These are phyloP conservation scores for Denticeps clupeoides DNA, from an alignment of 2,797 vertebrate species.

Conservation along the genomic window DNA sequence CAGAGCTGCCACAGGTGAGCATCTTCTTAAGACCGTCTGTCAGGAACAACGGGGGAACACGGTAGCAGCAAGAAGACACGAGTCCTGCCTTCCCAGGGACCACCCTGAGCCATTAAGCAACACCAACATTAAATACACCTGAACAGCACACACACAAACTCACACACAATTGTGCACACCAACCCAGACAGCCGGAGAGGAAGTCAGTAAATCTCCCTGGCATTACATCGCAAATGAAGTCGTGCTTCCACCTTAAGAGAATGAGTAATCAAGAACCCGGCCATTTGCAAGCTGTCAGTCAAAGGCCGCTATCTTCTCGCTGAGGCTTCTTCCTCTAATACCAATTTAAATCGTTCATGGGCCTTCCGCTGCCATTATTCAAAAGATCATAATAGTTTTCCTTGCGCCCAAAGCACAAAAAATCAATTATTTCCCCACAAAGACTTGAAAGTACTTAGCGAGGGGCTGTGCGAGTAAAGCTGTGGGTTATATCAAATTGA, in stretches of 20 bases:
- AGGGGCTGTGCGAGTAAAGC: conserved; percentile 94
- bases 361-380: conserved; percentile 99
- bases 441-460: conserved; percentile 99
- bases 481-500: conserved; percentile 99
- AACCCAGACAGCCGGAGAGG: conserved; percentile 9
- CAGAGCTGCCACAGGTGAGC: conserved; percentile 42
- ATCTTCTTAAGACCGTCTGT: conserved; percentile 38
- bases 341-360: conserved; percentile 99
- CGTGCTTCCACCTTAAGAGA: conserved; percentile 70
- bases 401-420: conserved; percentile 99
- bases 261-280: conserved; percentile 84
- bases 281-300: conserved; percentile 93
- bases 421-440: conserved; percentile 99
- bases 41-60: too few species aligned
- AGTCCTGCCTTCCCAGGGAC: too few species aligned
- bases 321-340: conserved; percentile 91
- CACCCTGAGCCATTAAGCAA: too few species aligned
- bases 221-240: conserved; percentile 30
- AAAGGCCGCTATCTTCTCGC: conserved; percentile 78
- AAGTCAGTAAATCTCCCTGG: conserved; percentile 37
- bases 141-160: conserved; percentile 4
- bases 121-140: too few species aligned
- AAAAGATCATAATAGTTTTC: conserved; percentile 99
- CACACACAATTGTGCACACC: conserved; percentile 1
- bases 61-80: too few species aligned